Evolutionary conservation across 2,797 vertebrate species (phyloP).

Genomic region (Hippopotamyrus pictus): DNA sequence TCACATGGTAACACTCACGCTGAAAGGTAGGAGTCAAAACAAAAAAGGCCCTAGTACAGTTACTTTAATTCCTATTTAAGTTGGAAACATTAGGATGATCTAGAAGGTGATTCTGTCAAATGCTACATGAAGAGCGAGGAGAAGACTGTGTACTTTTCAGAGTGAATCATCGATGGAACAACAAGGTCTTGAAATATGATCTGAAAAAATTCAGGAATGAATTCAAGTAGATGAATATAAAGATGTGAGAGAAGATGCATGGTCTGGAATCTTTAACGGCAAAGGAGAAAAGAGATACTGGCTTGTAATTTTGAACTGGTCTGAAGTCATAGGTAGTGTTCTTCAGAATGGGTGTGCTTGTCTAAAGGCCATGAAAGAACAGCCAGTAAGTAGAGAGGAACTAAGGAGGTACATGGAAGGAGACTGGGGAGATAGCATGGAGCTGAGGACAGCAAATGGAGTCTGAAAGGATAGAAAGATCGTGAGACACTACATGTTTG

Average conservation of each 20-base stretch:
- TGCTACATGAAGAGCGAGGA: not conserved
- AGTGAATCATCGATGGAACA: not conserved
- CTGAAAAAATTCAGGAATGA: not conserved
- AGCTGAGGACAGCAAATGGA: not conserved
- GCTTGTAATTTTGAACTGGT: not conserved
- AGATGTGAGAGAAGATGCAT: not conserved
- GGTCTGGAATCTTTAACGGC: not conserved
- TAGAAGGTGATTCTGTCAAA: not conserved
- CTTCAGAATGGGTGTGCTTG: not conserved
- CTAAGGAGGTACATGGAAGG: not conserved
- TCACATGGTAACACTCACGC: not conserved
- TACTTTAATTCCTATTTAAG: not conserved
- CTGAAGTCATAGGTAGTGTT: not conserved
- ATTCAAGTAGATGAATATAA: not conserved
- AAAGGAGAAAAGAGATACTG: not conserved
- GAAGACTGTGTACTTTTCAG: not conserved
- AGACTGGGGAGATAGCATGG: not conserved
- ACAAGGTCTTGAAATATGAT: not conserved
- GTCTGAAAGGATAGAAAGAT: not conserved
- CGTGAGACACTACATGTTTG: not conserved
- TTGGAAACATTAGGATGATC: not conserved
- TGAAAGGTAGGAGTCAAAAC: slow-evolving; percentile 9
- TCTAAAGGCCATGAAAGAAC: not conserved
- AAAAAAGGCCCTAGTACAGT: not conserved
- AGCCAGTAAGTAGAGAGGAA: not conserved